Base-by-base conservation (phyloP, 2,113 vertebrate genomes). In the Scopus umbretta region DNA sequence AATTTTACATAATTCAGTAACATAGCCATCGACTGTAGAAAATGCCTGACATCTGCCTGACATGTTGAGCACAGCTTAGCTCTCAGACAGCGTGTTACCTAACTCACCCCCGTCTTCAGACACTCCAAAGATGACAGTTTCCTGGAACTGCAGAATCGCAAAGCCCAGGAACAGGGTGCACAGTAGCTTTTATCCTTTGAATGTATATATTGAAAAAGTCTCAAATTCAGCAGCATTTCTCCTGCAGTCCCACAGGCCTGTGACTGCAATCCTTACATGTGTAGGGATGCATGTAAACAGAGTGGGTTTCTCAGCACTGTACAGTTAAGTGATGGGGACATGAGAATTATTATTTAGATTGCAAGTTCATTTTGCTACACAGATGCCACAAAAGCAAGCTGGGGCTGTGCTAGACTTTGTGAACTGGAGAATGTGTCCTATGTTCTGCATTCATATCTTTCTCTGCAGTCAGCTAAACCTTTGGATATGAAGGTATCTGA, bases 261-360 rank as follows among this genome's bases (percentile, higher is more conserved):
- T 22, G 3, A 80, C 13, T 10, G 43, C 34, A 70, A 18, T 43
- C 6, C 13, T 70, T 61, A 30, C 3, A 8, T 1, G 0, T 25
- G 9, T 9, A 62, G 20, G 15, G n/a, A n/a, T n/a, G n/a, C n/a
- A n/a, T n/a, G n/a, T n/a, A 55, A 30, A n/a, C 16, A 26, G 12
- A 72, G 30, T 29, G 11, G 55, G 45, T 59, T 87, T 10, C 36
- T 80, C 18, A 59, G 23, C 34, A 34, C 45, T 63, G 38, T 30
- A 17, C 23, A 47, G 30, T 15, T 80, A 40, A 42, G 13, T n/a
- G 5, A 50, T 0, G 1, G 26, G 16, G 3, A 22, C 8, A 6
- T 19, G 34, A n/a, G 17, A 42, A 52, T 32, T 63, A 45, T 25
- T 53, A 12, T 21, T 75, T 45, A 45, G 15, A 40, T 56, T 58